A percentile compares a stretch with the other conserved stretches of the same genome.
Conservation (phyloP, 2,797 vertebrate species). For the Valencia hispanica region DNA sequence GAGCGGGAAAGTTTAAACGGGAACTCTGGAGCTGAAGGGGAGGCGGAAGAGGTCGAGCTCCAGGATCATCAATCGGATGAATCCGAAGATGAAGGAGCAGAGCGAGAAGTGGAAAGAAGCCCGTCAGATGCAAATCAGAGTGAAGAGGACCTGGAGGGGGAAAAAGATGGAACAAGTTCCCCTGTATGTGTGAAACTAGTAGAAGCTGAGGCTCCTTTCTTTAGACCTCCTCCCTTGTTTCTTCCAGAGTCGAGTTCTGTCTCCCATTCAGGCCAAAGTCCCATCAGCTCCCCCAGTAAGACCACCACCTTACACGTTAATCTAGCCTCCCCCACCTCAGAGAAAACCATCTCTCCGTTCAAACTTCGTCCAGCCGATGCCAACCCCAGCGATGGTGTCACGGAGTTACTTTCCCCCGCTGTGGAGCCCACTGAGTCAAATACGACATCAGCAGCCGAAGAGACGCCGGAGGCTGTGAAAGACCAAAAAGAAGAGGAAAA, state of each 20-base stretch:
- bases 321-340: constrained; percentile 53
- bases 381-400: neutral
- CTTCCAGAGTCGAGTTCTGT: constrained; percentile 10
- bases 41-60: constrained; percentile 1
- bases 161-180: neutral
- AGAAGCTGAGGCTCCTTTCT: constrained; percentile 2
- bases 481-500: constrained; percentile 21
- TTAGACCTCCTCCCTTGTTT: constrained; percentile 6
- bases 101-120: neutral
- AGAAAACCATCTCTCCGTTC: constrained; percentile 33
- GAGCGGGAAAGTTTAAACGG: neutral
- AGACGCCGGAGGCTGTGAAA: neutral
- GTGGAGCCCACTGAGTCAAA: neutral
- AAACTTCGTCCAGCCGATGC: constrained; percentile 13
- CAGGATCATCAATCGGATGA: neutral
- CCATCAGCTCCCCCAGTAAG: constrained; percentile 27
- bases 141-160: constrained; percentile 6
- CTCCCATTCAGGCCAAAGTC: constrained; percentile 16
- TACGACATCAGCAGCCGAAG: neutral
- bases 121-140: constrained; percentile 2
- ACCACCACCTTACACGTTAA: constrained; percentile 48
- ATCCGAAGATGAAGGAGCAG: neutral
- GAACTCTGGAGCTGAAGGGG: constrained; percentile 20
- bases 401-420: neutral
- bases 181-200: neutral